These are phyloP conservation scores for Amazonetta brasiliensis DNA, from an alignment of 2,797 vertebrate genomes.

Conservation along the genomic window DNA sequence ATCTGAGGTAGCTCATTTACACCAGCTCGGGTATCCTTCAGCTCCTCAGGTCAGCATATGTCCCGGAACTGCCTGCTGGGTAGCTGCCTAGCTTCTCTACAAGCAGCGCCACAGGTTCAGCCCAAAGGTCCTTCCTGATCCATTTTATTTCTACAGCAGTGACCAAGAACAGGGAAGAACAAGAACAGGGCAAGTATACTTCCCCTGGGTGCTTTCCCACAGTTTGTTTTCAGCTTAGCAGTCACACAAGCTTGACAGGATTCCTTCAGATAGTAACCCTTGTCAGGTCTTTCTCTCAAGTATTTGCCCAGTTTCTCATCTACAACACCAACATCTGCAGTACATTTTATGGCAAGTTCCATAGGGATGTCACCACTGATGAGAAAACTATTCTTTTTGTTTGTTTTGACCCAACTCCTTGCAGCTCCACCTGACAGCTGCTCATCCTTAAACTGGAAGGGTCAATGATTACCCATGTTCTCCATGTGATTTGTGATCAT, in stretches of 20 bases:
- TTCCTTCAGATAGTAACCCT: slow-evolving; percentile 1
- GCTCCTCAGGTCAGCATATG: neutral
- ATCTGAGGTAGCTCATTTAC: neutral
- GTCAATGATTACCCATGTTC: neutral
- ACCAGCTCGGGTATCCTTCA: neutral
- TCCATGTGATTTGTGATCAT: neutral
- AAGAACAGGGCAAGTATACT: neutral
- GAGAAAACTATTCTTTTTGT: neutral
- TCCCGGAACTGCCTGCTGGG: neutral
- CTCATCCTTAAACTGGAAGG: neutral
- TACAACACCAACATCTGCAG: neutral
- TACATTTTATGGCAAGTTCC: neutral
- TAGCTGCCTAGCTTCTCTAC: neutral
- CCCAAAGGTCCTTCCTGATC: neutral
- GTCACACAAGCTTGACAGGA: neutral
- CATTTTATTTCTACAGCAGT: neutral
- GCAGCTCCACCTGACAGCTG: neutral
- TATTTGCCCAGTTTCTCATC: neutral
- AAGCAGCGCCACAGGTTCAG: neutral
- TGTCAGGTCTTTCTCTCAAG: neutral
- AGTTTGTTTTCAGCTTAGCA: neutral
- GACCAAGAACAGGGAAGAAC: slow-evolving; percentile 12
- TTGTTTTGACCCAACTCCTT: neutral
- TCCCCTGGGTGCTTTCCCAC: slow-evolving; percentile 1
- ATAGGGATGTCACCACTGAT: neutral